Conservation (phyloP, 2,113 vertebrate genomes). For the Phycodurus eques region DNA sequence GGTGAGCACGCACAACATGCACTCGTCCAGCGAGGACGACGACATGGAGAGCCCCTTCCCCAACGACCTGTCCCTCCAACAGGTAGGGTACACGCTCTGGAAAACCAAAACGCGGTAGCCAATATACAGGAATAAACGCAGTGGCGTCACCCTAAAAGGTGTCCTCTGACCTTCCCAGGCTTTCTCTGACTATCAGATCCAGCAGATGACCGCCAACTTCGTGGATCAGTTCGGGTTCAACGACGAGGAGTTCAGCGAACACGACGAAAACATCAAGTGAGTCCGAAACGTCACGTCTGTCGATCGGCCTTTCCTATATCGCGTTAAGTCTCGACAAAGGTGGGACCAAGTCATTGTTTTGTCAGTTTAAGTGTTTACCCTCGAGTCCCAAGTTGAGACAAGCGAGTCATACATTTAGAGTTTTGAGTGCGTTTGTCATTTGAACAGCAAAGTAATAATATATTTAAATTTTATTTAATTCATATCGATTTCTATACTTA, state of each 20-base stretch:
- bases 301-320: not conserved
- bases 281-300: constrained; percentile 5
- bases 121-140: not conserved
- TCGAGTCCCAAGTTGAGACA: too few relatives aligned
- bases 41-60: constrained; percentile 91
- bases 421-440: too few relatives aligned
- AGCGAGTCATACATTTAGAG: too few relatives aligned
- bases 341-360: too few relatives aligned
- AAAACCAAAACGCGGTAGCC: not conserved
- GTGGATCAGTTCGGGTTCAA: constrained; percentile 98
- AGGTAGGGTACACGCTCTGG: constrained; percentile 72
- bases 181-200: constrained; percentile 97
- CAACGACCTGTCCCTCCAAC: constrained; percentile 90
- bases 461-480: too few relatives aligned
- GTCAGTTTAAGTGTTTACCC: too few relatives aligned
- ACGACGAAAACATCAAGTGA: constrained; percentile 94
- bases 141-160: not conserved
- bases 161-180: constrained; percentile 67
- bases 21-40: constrained; percentile 94
- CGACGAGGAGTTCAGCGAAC: constrained; percentile 94
- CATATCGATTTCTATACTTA: too few relatives aligned
- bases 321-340: not conserved
- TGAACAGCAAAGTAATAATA: too few relatives aligned
- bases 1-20: constrained; percentile 94
- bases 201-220: constrained; percentile 96